These are phyloP conservation scores for Arctia plantaginis DNA, from an alignment of 2,888 invertebrate genomes.

Conservation along the genomic window DNA sequence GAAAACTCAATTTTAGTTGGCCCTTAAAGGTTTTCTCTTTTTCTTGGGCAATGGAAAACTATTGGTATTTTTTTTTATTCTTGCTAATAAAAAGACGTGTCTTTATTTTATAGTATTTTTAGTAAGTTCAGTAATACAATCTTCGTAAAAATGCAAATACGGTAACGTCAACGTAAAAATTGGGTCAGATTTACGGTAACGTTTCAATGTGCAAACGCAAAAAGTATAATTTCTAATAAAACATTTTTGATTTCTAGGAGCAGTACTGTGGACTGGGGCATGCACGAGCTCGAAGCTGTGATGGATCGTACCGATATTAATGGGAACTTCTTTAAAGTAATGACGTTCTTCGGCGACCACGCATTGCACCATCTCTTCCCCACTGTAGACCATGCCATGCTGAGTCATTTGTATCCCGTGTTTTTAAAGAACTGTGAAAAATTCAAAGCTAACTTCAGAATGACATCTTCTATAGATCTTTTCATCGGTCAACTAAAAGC, in stretches of 20 bases:
- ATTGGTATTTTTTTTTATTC: too few relatives aligned
- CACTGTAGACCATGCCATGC: constrained; percentile 90
- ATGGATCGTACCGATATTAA: constrained; percentile 90
- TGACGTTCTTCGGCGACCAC: constrained; percentile 93
- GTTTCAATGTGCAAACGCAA: background rate
- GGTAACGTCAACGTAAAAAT: background rate
- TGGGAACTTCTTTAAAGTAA: constrained; percentile 87
- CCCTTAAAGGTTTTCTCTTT: too few relatives aligned
- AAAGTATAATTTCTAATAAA: background rate
- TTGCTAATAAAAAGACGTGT: too few relatives aligned
- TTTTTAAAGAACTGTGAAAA: constrained; percentile 88
- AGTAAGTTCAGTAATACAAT: background rate
- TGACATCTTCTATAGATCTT: constrained; percentile 69
- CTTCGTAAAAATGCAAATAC: too few relatives aligned
- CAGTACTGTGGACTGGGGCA: constrained; percentile 89
- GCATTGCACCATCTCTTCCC: constrained; percentile 93
- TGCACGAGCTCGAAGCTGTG: constrained; percentile 91
- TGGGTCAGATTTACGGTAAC: background rate
- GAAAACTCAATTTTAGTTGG: background rate
- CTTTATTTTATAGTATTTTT: background rate
- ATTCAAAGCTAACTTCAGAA: constrained; percentile 84
- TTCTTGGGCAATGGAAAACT: too few relatives aligned
- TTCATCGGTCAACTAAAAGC: constrained; percentile 73
- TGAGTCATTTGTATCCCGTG: constrained; percentile 88
- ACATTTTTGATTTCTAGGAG: constrained; percentile 66